Evolutionary conservation across 2,888 invertebrate genomes (phyloP).

Genomic region (Nephrotoma appendiculata): DNA sequence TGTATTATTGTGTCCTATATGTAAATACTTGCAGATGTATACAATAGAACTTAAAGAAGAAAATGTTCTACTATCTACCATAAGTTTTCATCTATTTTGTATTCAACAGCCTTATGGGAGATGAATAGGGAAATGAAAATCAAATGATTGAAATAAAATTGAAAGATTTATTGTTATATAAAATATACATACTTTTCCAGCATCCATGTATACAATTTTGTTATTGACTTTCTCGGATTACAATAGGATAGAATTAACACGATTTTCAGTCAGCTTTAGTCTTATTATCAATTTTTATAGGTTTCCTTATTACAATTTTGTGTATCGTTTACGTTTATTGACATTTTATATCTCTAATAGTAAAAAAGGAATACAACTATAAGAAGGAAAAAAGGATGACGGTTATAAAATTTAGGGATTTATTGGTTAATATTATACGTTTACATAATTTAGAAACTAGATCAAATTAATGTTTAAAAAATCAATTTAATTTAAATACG

Average conservation of each 20-base stretch:
- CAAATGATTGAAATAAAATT: neutral
- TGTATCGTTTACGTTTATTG: neutral
- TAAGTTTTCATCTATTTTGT: neutral
- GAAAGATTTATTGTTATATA: neutral
- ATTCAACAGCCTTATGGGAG: neutral
- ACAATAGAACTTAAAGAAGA: neutral
- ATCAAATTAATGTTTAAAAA: neutral
- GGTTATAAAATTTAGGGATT: neutral
- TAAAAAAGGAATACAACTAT: neutral
- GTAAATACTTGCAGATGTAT: neutral
- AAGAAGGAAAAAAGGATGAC: neutral
- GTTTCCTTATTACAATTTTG: neutral
- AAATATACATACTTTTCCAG: neutral
- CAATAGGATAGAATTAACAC: neutral
- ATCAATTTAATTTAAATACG: neutral
- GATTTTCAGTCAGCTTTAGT: neutral
- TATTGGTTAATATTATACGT: neutral
- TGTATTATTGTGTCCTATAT: neutral
- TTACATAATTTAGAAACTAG: too few species aligned
- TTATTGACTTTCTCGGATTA: neutral
- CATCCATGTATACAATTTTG: neutral
- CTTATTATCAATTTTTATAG: neutral
- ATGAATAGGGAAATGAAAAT: neutral
- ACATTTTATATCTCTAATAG: neutral
- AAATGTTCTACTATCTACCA: too few species aligned